Conservation (phyloP, 2,888 invertebrate genomes). For the Dysmachus trigonus region DNA sequence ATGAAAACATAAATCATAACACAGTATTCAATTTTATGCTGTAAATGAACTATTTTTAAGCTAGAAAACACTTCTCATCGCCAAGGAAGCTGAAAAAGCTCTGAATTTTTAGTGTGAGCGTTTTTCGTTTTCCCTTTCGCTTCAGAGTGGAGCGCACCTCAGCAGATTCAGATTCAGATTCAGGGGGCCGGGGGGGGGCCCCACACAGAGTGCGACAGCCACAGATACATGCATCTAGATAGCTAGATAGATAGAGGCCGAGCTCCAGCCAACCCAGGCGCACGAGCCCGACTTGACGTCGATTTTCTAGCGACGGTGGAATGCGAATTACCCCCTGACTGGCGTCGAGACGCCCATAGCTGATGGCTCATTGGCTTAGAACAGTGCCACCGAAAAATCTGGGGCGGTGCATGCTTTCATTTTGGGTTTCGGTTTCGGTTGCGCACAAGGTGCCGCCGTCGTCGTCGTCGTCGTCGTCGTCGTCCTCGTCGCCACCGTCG, state of each 20-base stretch:
- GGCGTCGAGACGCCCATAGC: slow-evolving; percentile 46
- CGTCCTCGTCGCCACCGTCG: background rate
- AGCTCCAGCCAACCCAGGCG: background rate
- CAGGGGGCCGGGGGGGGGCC: background rate
- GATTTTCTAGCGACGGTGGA: background rate
- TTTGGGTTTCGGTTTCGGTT: slow-evolving; percentile 32
- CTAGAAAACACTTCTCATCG: background rate
- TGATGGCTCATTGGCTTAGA: slow-evolving; percentile 47
- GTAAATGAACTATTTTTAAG: too few species aligned
- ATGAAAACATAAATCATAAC: too few species aligned
- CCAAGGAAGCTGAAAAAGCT: background rate
- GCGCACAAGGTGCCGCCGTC: slow-evolving; percentile 8
- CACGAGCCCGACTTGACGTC: background rate
- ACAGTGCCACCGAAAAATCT: slow-evolving; percentile 30
- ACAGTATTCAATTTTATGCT: too few species aligned
- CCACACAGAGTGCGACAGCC: background rate
- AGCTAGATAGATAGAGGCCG: background rate
- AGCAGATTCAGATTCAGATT: too few species aligned
- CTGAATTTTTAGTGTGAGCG: background rate
- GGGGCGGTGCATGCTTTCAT: slow-evolving; percentile 44
- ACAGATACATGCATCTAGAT: background rate
- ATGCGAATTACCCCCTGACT: background rate
- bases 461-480: background rate
- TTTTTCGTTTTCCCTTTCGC: too few species aligned
- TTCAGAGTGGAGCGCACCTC: background rate